phyloP scores from a whole-genome alignment of 2,888 invertebrate species.

The Polylopha cassiicola region DNA sequence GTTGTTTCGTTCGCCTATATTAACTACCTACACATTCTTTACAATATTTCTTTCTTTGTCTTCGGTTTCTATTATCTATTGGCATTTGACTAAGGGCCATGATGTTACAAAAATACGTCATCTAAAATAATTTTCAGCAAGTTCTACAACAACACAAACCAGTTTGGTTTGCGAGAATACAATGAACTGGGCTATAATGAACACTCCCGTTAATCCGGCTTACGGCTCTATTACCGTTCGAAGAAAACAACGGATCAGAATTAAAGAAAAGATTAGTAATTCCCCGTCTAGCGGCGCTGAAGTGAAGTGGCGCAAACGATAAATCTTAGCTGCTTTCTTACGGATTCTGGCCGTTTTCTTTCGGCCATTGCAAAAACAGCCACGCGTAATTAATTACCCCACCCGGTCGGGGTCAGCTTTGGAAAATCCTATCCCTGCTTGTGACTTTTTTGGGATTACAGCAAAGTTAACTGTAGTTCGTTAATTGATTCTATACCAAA shows the following conservation, averaged over 20 bases:
- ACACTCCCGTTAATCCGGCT: slow-evolving; percentile 55
- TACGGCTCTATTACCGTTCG: slow-evolving; percentile 55
- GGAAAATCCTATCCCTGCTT: slow-evolving; percentile 63
- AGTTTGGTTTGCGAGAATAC: slow-evolving; percentile 33
- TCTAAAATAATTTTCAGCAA: no score
- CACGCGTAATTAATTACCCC: slow-evolving; percentile 68
- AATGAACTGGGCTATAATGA: slow-evolving; percentile 53
- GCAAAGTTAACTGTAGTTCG: slow-evolving; percentile 42
- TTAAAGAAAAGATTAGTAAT: slow-evolving; percentile 69
- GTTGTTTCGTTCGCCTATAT: no score
- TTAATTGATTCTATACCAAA: slow-evolving; percentile 44
- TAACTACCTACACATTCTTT: no score
- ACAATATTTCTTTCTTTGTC: no score
- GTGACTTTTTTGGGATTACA: slow-evolving; percentile 61
- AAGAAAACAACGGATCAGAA: slow-evolving; percentile 66
- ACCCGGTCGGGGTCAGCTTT: slow-evolving; percentile 54
- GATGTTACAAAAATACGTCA: no score
- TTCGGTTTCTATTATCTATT: no score
- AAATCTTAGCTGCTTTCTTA: slow-evolving; percentile 66
- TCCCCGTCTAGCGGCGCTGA: slow-evolving; percentile 47
- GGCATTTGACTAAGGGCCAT: no score
- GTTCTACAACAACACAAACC: no score
- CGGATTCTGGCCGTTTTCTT: slow-evolving; percentile 53
- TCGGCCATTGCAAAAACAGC: slow-evolving; percentile 64
- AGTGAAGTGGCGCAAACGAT: slow-evolving; percentile 58